Base-by-base conservation (phyloP, 2,888 invertebrate species). In the Hydraecia micacea region DNA sequence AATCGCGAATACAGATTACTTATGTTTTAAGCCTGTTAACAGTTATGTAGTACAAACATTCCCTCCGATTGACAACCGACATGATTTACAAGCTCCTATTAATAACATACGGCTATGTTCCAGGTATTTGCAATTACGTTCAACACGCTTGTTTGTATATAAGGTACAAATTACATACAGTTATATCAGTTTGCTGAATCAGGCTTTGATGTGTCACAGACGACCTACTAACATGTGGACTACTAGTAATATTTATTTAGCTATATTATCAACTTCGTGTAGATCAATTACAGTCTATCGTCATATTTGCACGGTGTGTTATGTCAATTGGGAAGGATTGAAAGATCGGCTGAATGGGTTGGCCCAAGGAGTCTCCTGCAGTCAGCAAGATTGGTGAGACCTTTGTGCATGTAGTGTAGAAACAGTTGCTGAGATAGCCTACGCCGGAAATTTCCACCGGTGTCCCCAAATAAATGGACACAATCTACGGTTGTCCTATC, bases 71-170 rank as follows among this genome's bases (percentile, higher is more conserved):
- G 79, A 55, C 74, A 68, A 18, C 18, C 25, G 46, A 62, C 36
- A 68, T 67, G 60, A 79, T 74, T 60, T 25, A 28, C 49, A 67
- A 60, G 58, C 39, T 18, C 18, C 55, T 52, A 74, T 42, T 73
- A 46, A 55, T 67, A 80, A 7, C 28, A 5, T 18, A 36, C 66
- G 36, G 39, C 58, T 66, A 67, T 74, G 21, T 80, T 74, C 28
- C 81, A 36, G 67, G 74, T 75, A 80, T 80, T 80, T 75, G 55
- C 62, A 80, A 75, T 75, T 36, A 68, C 36, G 67, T 68, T 25
- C 28, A 52, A 80, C 52, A 46, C 15, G 79, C 46, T 80, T 75
- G 62, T 74, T 80, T 46, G 60, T 32, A 55, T 18, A 65, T 36
- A 28, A 46, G 52, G 25, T 62, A 73, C 21, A 63, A 8, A 49